Evolutionary conservation across 1,140 invertebrate species (phyloP).

Genomic region (Drosophila suzukii): DNA sequence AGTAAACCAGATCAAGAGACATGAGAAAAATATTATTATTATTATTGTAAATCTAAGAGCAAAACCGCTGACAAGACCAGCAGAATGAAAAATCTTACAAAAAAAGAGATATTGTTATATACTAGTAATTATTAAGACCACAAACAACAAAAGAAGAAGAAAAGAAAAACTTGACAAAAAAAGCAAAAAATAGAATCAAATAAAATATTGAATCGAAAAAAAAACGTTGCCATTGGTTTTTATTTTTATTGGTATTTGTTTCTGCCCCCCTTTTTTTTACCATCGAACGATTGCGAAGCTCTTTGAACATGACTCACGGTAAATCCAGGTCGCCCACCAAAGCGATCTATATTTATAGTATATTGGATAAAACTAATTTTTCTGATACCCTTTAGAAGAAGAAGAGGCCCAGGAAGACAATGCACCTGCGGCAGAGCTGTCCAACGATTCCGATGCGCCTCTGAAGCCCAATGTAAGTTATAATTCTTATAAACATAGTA

Average conservation of each 20-base stretch:
- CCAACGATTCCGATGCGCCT: constrained; percentile 81
- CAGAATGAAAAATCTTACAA: constrained; percentile 81
- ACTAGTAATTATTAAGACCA: constrained; percentile 80
- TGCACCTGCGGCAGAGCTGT: constrained; percentile 76
- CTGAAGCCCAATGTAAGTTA: constrained; percentile 79
- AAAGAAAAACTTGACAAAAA: constrained; percentile 73
- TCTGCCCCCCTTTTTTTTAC: background rate
- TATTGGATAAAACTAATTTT: constrained; percentile 4
- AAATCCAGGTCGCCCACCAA: constrained; percentile 2
- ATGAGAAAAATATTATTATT: constrained; percentile 80
- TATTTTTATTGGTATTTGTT: constrained; percentile 6
- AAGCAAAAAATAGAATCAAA: constrained; percentile 82
- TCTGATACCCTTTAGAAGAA: constrained; percentile 64
- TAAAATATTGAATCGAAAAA: constrained; percentile 83
- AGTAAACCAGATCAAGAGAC: constrained; percentile 79
- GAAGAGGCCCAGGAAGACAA: constrained; percentile 77
- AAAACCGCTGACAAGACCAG: constrained; percentile 84
- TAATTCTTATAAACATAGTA: background rate
- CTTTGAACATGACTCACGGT: constrained; percentile 35
- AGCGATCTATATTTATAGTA: constrained; percentile 1
- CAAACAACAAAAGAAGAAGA: constrained; percentile 75
- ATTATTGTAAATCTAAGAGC: constrained; percentile 81
- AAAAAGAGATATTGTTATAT: constrained; percentile 84
- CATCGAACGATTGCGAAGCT: background rate
- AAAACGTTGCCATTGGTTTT: constrained; percentile 8